These are phyloP conservation scores for Eufriesea mexicana DNA, from an alignment of 1,140 invertebrate genomes.

Conservation along the genomic window DNA sequence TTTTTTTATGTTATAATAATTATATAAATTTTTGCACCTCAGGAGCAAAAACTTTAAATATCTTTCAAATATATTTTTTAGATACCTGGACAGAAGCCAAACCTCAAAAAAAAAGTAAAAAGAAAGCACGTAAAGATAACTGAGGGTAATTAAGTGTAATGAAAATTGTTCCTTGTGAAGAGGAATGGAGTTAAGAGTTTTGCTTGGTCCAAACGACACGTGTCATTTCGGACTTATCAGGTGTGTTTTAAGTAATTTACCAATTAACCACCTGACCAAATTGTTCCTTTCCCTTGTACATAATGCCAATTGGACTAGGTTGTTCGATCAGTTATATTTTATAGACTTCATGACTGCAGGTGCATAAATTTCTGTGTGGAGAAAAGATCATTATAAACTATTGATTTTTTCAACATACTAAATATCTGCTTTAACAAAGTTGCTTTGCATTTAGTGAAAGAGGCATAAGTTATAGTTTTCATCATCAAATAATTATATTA, in stretches of 20 bases:
- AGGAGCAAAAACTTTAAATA: background rate
- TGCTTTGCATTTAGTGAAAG: constrained; percentile 61
- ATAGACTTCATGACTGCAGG: constrained; percentile 48
- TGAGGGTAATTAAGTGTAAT: constrained; percentile 74
- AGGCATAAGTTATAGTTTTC: constrained; percentile 61
- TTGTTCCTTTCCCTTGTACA: constrained; percentile 68
- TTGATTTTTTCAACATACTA: constrained; percentile 40
- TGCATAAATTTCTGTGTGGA: constrained; percentile 34
- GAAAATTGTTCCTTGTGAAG: constrained; percentile 56
- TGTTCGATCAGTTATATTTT: constrained; percentile 54
- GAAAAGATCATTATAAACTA: constrained; percentile 40
- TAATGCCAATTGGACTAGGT: constrained; percentile 59
- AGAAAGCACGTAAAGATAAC: constrained; percentile 87
- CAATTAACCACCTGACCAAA: constrained; percentile 64
- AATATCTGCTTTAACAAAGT: constrained; percentile 1
- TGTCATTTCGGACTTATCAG: constrained; percentile 61
- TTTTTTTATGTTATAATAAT: background rate
- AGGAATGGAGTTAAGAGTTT: constrained; percentile 58
- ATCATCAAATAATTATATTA: constrained; percentile 39
- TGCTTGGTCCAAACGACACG: constrained; percentile 56
- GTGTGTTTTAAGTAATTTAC: constrained; percentile 65
- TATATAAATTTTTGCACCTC: background rate
- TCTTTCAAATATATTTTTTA: constrained; percentile 72
- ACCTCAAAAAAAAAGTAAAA: constrained; percentile 86
- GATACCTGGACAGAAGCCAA: constrained; percentile 87